These are phyloP conservation scores for Trogon melanurus DNA, from an alignment of 2,113 vertebrate species.

Conservation along the genomic window DNA sequence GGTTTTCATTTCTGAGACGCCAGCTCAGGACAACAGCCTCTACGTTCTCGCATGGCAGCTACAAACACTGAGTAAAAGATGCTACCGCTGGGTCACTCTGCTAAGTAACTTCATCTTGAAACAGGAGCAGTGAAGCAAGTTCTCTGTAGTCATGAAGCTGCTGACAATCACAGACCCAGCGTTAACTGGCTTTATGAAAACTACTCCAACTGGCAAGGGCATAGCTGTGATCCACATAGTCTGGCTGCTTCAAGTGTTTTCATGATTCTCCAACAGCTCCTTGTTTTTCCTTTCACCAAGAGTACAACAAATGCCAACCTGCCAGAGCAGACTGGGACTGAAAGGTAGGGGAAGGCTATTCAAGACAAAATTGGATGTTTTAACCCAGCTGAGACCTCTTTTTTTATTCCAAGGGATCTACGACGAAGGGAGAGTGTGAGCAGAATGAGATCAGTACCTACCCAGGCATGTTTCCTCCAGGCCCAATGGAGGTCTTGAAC, in stretches of 20 bases:
- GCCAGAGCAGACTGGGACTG: not conserved
- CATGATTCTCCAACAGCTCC: not conserved
- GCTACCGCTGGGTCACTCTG: not conserved
- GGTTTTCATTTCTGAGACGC: not conserved
- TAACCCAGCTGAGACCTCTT: not conserved
- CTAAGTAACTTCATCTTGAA: not conserved
- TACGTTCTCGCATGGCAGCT: not conserved
- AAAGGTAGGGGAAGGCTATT: not conserved
- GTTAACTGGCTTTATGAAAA: not conserved
- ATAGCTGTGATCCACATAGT: not conserved
- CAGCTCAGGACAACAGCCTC: not conserved
- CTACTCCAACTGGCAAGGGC: not conserved
- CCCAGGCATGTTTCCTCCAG: conserved; percentile 96
- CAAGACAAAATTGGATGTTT: not conserved
- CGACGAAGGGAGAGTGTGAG: not conserved
- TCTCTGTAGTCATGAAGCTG: not conserved
- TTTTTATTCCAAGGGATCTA: not conserved
- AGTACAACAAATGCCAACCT: not conserved
- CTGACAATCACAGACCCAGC: fast-evolving
- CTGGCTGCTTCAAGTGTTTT: not conserved
- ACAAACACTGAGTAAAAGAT: not conserved
- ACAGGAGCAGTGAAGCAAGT: not conserved
- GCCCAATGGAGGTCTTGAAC: conserved; percentile 98
- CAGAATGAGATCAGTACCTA: conserved; percentile 60
- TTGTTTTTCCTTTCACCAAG: not conserved